These are phyloP conservation scores for Mythimna loreyi DNA, from an alignment of 2,888 invertebrate species.

Conservation along the genomic window DNA sequence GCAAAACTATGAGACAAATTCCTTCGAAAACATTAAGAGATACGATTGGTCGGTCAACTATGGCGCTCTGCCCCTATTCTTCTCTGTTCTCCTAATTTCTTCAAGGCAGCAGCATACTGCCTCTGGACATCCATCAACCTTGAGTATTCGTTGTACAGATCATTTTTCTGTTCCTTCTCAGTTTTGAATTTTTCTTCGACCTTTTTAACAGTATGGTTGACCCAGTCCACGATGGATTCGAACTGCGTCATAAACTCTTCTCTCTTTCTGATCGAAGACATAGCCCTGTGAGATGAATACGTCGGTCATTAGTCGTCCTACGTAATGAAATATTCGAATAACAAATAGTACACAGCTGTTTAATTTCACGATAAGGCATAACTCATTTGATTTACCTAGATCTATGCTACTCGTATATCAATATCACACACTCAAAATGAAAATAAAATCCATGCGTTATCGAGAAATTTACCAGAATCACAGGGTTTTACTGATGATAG, in stretches of 20 bases:
- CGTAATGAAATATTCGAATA: neutral
- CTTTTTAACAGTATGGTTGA: constrained; percentile 96
- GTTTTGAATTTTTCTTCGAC: constrained; percentile 90
- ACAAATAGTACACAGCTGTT: constrained; percentile 4
- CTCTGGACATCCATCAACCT: constrained; percentile 86
- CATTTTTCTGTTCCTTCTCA: constrained; percentile 82
- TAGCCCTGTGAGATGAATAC: constrained; percentile 91
- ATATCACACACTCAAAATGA: neutral
- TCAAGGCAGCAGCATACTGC: constrained; percentile 86
- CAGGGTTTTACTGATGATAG: neutral
- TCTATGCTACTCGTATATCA: neutral
- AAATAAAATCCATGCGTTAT: constrained; percentile 24
- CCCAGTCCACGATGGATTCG: constrained; percentile 96
- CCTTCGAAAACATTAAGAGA: constrained; percentile 33
- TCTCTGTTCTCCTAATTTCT: constrained; percentile 82
- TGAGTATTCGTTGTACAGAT: constrained; percentile 81
- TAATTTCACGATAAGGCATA: neutral
- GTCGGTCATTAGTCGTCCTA: neutral
- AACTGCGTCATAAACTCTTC: constrained; percentile 98
- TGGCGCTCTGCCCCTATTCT: constrained; percentile 68
- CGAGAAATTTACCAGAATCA: neutral
- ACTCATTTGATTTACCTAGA: neutral
- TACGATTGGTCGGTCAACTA: constrained; percentile 57
- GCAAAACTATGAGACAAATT: constrained; percentile 51
- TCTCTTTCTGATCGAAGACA: constrained; percentile 94